Evolutionary conservation across 2,888 invertebrate genomes (phyloP).

Genomic region (Yponomeuta malinellus): DNA sequence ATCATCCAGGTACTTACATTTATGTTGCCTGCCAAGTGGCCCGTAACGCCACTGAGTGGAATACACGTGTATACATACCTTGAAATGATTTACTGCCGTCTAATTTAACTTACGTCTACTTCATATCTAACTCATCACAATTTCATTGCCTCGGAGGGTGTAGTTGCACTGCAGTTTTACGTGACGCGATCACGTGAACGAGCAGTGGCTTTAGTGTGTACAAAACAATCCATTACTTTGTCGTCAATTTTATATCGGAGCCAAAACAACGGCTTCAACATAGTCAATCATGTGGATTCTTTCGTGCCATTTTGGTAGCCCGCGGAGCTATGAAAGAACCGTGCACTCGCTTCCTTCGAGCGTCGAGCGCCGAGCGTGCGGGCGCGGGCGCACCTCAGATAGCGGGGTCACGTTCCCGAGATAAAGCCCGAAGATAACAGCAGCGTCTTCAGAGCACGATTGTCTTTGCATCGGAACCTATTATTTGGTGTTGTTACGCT

Average conservation of each 20-base stretch:
- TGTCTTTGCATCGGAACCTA: slow-evolving; percentile 43
- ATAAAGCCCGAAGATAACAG: slow-evolving; percentile 59
- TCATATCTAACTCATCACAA: no score
- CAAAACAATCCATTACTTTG: background rate
- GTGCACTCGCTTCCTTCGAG: slow-evolving; percentile 8
- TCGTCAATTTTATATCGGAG: background rate
- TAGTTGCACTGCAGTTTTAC: background rate
- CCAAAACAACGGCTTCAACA: background rate
- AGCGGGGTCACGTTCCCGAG: slow-evolving; percentile 69
- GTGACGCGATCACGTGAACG: background rate
- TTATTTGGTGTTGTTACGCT: slow-evolving; percentile 15
- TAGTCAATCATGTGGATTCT: background rate
- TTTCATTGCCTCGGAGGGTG: background rate
- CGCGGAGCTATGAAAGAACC: background rate
- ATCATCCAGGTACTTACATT: no score
- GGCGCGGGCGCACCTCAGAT: slow-evolving; percentile 32
- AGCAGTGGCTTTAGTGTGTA: background rate
- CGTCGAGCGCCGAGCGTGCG: background rate
- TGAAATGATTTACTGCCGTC: no score
- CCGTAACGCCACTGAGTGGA: no score
- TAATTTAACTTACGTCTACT: no score
- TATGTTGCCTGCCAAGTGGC: no score
- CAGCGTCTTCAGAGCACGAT: slow-evolving; percentile 56
- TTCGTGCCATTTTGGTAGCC: background rate
- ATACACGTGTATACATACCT: no score